Evolutionary conservation across 2,797 vertebrate genomes (phyloP), one percentile per base, ranked within the genome.

Genomic region (Sparidentex hasta): DNA sequence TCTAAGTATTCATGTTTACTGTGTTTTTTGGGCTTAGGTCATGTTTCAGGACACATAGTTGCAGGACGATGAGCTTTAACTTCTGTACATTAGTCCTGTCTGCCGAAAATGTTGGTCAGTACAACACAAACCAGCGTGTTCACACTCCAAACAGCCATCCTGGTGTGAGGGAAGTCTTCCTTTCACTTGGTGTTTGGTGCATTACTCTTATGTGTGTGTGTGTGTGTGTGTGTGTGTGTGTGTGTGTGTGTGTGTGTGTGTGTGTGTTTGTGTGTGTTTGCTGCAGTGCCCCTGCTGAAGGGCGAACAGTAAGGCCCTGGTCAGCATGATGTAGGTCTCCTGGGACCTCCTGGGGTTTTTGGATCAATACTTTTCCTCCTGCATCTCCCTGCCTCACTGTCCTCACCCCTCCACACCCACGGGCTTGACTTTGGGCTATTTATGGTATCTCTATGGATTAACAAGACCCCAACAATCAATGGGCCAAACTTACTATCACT

Each of bases 271-370:
- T 38, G 84, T 84, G 81, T 84, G 83, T 78, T 80, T 93, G 88
- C 86, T 94, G 93, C 92, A 93, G 91, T 94, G 92, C 89, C 91
- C 90, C 89, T 78, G 88, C 84, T 92, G 91, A 93, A 94, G 93
- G 93, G 81, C 90, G 62, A 87, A 91, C 88, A 85, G 78, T 85
- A 89, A 86, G 91, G 81, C 87, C 70, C 90, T 89, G 93, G 91
- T 93, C 94, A 94, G 94, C 92, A 90, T 87, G 90, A 88, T 91
- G 90, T 27, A 85, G 85, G 76, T 73, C 92, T 88, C 86, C 69
- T n/a, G 91, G 90, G 92, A 88, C 11, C 0, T 88, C 84, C 83
- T 76, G 77, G 75, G 77, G 75, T 80, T 91, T 88, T 85, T 65
- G 74, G 90, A 93, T 94, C 92, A 82, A 94, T 94, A 90, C 76